phyloP scores from a whole-genome alignment of 2,888 invertebrate species.

The Uloborus plumipes region DNA sequence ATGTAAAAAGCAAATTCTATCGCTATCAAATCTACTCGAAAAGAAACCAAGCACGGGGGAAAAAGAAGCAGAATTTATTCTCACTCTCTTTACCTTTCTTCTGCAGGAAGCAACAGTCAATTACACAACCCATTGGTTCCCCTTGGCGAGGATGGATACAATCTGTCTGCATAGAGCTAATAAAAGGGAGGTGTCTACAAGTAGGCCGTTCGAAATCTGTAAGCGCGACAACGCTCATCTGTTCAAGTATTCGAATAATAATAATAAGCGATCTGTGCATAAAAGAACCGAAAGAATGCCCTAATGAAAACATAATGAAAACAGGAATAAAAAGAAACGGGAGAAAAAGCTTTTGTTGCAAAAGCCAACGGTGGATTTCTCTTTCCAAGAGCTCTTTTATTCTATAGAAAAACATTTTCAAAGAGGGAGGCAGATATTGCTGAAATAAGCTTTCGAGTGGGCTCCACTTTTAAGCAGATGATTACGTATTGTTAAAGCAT shows the following conservation, averaged over 20 bases:
- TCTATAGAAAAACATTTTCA: conserved; percentile 32
- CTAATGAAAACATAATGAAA: conserved; percentile 1
- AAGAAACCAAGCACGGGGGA: too few species aligned
- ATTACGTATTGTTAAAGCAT: conserved; percentile 38
- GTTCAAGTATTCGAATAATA: conserved; percentile 35
- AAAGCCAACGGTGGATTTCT: conserved; percentile 43
- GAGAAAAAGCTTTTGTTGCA: conserved; percentile 43
- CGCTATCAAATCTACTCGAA: too few species aligned
- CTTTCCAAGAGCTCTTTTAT: conserved; percentile 33
- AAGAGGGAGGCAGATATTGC: conserved; percentile 38
- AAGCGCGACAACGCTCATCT: conserved; percentile 6
- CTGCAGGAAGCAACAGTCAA: conserved; percentile 6
- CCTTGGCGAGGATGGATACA: background rate
- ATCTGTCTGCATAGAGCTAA: background rate
- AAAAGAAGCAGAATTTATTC: too few species aligned
- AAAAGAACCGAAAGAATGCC: conserved; percentile 12
- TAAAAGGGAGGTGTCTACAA: conserved; percentile 8
- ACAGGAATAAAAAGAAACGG: conserved; percentile 26
- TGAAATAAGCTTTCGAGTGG: conserved; percentile 20
- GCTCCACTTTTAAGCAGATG: conserved; percentile 27
- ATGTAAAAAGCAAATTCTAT: too few species aligned
- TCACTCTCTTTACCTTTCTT: conserved; percentile 13
- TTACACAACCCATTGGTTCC: conserved; percentile 10
- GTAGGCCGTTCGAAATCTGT: conserved; percentile 1
- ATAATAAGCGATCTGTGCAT: conserved; percentile 44